Conservation (phyloP, 2,113 vertebrate species). For the Seriola dumerili region DNA sequence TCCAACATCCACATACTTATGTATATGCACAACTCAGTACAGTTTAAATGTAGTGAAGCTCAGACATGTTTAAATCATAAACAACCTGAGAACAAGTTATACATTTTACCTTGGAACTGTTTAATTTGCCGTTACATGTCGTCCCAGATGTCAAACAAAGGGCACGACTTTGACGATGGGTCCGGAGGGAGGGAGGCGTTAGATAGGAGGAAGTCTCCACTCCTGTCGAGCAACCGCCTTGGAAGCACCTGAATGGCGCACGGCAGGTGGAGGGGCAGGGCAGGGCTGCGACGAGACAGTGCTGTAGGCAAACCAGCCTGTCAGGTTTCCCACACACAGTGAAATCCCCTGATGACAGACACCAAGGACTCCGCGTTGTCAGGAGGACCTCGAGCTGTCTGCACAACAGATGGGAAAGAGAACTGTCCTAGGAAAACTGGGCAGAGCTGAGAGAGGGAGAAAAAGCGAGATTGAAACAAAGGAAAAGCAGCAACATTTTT, state of each 20-base stretch:
- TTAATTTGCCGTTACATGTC: background rate
- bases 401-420: constrained; percentile 23
- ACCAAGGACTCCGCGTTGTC: constrained; percentile 54
- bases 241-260: constrained; percentile 41
- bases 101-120: background rate
- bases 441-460: constrained; percentile 5
- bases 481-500: background rate
- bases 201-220: constrained; percentile 38
- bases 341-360: constrained; percentile 75
- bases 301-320: constrained; percentile 76
- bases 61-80: background rate
- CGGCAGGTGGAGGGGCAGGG: constrained; percentile 59
- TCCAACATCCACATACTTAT: no score
- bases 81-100: background rate
- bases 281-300: constrained; percentile 19
- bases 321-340: constrained; percentile 77
- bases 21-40: background rate
- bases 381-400: constrained; percentile 53
- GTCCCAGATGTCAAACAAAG: constrained; percentile 13
- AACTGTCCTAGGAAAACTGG: constrained; percentile 18
- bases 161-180: constrained; percentile 9
- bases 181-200: background rate
- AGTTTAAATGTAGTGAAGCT: no score
- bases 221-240: constrained; percentile 37
- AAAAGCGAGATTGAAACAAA: constrained; percentile 5